Evolutionary conservation across 2,888 invertebrate species (phyloP).

Genomic region (Noctua janthe): DNA sequence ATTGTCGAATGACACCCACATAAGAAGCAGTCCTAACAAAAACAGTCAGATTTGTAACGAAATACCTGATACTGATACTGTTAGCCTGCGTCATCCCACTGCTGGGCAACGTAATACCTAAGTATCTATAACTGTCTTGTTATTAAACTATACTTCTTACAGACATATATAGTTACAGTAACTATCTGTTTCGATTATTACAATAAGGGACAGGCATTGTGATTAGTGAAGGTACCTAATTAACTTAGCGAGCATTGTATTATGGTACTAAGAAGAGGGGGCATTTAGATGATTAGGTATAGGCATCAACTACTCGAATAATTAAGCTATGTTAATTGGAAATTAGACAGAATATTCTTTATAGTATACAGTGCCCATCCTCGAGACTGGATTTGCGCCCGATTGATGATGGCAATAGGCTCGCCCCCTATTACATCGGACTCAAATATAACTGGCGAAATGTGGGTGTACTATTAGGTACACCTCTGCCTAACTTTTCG

Average conservation of each 20-base stretch:
- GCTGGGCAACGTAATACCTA: no score
- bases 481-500: no score
- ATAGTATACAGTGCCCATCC: not conserved
- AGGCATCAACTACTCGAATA: not conserved
- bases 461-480: no score
- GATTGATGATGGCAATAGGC: no score
- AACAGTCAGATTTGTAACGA: not conserved
- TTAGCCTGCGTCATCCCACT: no score
- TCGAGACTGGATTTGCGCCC: no score
- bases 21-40: not conserved
- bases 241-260: not conserved
- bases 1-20: not conserved
- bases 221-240: not conserved
- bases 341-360: not conserved
- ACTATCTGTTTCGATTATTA: not conserved
- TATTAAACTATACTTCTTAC: not conserved
- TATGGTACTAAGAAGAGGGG: not conserved
- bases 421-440: no score
- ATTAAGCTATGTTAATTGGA: not conserved
- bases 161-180: constrained; percentile 2
- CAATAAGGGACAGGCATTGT: not conserved
- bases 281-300: not conserved
- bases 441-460: no score
- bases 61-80: not conserved
- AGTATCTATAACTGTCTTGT: not conserved